These are phyloP conservation scores for Helicolenus hilgendorfi DNA, from an alignment of 2,797 vertebrate genomes.

Conservation along the genomic window DNA sequence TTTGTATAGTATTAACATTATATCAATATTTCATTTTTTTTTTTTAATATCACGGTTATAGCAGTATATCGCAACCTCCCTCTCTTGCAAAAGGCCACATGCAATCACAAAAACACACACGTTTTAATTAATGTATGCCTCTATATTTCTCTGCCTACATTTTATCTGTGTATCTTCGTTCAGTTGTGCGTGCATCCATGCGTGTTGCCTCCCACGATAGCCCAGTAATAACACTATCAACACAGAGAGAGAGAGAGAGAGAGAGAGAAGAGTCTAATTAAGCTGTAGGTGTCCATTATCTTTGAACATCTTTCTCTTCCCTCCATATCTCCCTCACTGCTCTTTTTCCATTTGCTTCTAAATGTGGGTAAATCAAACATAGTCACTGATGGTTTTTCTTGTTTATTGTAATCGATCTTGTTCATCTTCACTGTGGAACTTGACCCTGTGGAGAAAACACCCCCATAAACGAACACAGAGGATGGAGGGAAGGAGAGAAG, in stretches of 20 bases:
- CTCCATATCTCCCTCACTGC: background rate
- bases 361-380: background rate
- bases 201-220: background rate
- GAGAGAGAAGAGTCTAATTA: background rate
- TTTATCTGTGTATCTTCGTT: background rate
- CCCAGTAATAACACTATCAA: background rate
- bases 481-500: background rate
- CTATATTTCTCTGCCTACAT: background rate
- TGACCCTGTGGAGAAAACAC: background rate
- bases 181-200: background rate
- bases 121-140: background rate
- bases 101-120: background rate
- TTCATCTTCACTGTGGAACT: background rate
- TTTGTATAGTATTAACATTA: no score
- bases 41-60: no score
- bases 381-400: background rate
- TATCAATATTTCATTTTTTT: no score
- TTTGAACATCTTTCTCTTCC: background rate
- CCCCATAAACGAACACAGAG: background rate
- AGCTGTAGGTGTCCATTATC: conserved; percentile 16
- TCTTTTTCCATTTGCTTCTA: background rate
- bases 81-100: background rate
- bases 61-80: background rate
- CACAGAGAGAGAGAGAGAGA: background rate
- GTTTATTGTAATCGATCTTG: background rate